Conservation (phyloP, 2,797 vertebrate genomes). For the Centropyge bicolor region DNA sequence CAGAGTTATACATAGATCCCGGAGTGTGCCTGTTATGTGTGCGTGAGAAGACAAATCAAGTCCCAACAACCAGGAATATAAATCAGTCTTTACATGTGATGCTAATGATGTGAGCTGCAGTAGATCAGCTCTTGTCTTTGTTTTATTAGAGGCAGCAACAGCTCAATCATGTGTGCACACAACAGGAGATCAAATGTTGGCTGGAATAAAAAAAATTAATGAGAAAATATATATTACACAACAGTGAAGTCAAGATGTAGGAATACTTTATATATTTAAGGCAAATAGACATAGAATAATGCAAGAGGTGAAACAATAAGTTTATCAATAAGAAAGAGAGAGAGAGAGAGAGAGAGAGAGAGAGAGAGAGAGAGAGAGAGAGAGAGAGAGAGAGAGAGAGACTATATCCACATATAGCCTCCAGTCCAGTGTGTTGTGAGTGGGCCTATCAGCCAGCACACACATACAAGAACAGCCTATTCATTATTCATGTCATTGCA, state of each 20-base stretch:
- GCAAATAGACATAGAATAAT: neutral
- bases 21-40: neutral
- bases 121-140: constrained; percentile 11
- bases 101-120: constrained; percentile 9
- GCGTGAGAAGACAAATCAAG: neutral
- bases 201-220: neutral
- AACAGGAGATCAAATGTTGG: constrained; percentile 39
- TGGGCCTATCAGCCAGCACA: constrained; percentile 70
- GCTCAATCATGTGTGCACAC: constrained; percentile 22
- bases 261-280: neutral
- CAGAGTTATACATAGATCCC: constrained; percentile 25
- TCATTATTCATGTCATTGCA: constrained; percentile 85
- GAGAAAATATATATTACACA: constrained; percentile 1
- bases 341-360: constrained; percentile 6
- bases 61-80: constrained; percentile 8
- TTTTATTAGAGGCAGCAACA: constrained; percentile 41
- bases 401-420: constrained; percentile 48
- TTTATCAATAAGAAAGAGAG: neutral
- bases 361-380: constrained; percentile 11
- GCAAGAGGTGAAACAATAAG: neutral
- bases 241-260: neutral
- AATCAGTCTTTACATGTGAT: constrained; percentile 17
- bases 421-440: constrained; percentile 61
- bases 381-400: constrained; percentile 5
- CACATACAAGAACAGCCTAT: constrained; percentile 73